Base-by-base conservation (phyloP, 64 coral and sea anemone species). In the Anthopleura sola region DNA sequence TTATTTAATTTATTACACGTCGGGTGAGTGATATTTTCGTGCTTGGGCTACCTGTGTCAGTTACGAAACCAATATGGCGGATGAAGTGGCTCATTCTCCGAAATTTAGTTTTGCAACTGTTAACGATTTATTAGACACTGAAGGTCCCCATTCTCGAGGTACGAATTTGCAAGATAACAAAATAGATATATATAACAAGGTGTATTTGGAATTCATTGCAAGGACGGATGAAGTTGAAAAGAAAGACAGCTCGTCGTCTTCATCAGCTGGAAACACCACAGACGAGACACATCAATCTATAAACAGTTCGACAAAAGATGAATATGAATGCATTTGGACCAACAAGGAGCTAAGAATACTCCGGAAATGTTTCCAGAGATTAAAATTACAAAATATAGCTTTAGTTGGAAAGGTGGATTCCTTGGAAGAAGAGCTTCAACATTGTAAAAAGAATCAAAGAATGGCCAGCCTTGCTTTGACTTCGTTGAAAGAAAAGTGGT, bases 361-460 rank as follows among this genome's bases (percentile, higher is more conserved):
- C 36, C 83, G 94, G 26, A 92, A 84, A 26, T 92, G 85, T 68
- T 85, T 92, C 37, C 94, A 96, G 54, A 96, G 89, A 80, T 62
- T 89, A 36, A 96, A 96, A 46, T 74, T 96, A 34, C 90, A 96
- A 81, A 96, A 96, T 57, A 85, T 92, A 46, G 60, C 92, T 82
- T 86, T 96, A 23, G 83, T 80, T 11, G 84, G 89, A 8, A 89
- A 86, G 86, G 49, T 96, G 10, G 82, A 92, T 75, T 86, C 78
- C 23, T 69, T 86, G 28, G 32, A 86, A 75, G 13, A 86, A 23
- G 83, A 92, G 49, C 74, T 57, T 31, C 29, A 71, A 0, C 40
- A 78, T 58, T 89, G 86, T 78, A 96, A 96, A 78, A 47, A 89
- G 12, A 86, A 84, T 28, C 44, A 79, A 17, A 82, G 51, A 19